Evolutionary conservation across 2,888 invertebrate species (phyloP), one percentile per base, ranked within the genome.

Genomic region (Brachyptera risi): DNA sequence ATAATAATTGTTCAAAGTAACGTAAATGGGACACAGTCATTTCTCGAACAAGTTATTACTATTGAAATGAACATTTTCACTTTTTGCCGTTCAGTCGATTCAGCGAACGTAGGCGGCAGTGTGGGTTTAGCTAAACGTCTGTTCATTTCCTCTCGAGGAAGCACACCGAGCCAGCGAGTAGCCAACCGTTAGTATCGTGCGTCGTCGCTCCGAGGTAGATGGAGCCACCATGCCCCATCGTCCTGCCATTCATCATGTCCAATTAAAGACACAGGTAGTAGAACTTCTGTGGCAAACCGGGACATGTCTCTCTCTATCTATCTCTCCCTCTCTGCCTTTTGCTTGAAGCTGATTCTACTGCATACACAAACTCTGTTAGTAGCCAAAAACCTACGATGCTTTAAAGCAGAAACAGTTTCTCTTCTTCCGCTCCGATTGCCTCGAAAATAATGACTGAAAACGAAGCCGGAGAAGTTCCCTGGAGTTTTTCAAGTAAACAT

Each of bases 381-480:
- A n/a, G 31, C 11, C 7, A 5, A 40, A 40, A 40, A 40, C 4
- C 40, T 40, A 3, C 47, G 17, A 19, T 37, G 35, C 54, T 35
- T 54, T 54, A 54, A 19, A 19, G 31, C 35, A 35, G 51, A 51
- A 31, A 51, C 31, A 17, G 51, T 51, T 35, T 35, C 51, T 35
- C 54, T 54, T 37, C 54, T 58, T 60, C 60, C 60, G 54, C 44
- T 44, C 60, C 13, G 60, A 56, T 60, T 24, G 31, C 60, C 56
- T 44, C 42, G 26, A 56, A 56, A 60, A 60, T 60, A 60, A 60
- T 60, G 60, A 60, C 54, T 51, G 42, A 23, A 15, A 31, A 31
- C 26, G 42, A 35, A 54, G 54, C 21, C 47, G 47, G 5, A 21
- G 47, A 21, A 19, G n/a, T 37, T 54, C 54, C 54, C 54, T 21